Base-by-base conservation (phyloP, 1,140 invertebrate species). In the Euura saliciscinereae region DNA sequence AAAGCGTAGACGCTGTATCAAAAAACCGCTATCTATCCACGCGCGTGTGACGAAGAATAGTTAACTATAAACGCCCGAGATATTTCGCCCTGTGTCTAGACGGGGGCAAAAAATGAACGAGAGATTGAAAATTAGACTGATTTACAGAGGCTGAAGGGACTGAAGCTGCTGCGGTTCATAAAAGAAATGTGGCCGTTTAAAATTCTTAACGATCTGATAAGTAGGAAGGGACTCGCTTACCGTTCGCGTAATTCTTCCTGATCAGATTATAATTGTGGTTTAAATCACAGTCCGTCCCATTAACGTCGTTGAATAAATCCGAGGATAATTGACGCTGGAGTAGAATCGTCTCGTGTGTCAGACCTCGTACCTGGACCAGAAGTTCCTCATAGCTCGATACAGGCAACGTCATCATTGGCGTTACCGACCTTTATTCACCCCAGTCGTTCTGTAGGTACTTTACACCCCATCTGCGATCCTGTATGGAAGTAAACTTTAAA, bases 321-420 rank as follows among this genome's bases (percentile, higher is more conserved):
- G 84, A 84, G 42, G 83, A 83, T 45, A 88, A 75, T 75, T 88
- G 85, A 65, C 83, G 74, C 43, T 86, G 84, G 44, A 88, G 74
- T 10, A 83, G 81, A 66, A 87, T 87, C 44, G 86, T 89, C 77
- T 90, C 89, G 77, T 89, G 84, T 7, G 88, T 90, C 69, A 90
- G 82, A 68, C 85, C 87, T 45, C 88, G 86, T 45, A 90, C 88
- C 68, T 87, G 84, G 71, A 84, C 83, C 75, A 90, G 84, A 67
- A 90, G 83, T 72, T 89, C 88, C 79, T 89, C 88, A 80, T 89
- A 89, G 73, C 85, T 89, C 28, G 87, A 87, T 72, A 89, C 88
- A 68, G 89, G 88, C 73, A 89, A 82, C 80, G 87, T 89, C 89
- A 89, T 90, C 77, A 78, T 78, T 82, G 66, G 73, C 65, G 28